Evolutionary conservation across 2,113 vertebrate species (phyloP).

Genomic region (Crocuta crocuta): DNA sequence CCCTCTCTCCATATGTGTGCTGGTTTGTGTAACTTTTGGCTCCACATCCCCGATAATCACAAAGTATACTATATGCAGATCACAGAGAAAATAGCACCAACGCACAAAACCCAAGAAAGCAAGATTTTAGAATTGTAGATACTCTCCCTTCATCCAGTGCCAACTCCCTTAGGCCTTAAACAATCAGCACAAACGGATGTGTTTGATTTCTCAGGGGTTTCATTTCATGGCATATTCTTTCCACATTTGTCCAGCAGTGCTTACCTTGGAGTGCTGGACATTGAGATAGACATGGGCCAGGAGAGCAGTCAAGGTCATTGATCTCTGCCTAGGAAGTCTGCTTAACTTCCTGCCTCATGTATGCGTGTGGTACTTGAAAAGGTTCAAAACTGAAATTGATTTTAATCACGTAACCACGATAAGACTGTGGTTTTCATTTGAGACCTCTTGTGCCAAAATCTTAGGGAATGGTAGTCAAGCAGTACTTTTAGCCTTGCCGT

Average conservation of each 20-base stretch:
- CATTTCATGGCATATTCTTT: not conserved
- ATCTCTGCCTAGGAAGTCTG: conserved; percentile 38
- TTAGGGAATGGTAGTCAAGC: not conserved
- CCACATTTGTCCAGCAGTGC: not conserved
- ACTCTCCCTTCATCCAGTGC: not conserved
- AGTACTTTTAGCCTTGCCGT: not conserved
- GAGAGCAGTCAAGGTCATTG: not conserved
- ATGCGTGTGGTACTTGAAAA: conserved; percentile 31
- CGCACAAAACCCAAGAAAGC: not conserved
- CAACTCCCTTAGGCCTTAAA: not conserved
- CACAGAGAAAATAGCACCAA: not conserved
- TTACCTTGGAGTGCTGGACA: not conserved
- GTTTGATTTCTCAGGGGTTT: not conserved
- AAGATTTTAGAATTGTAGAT: conserved; percentile 1
- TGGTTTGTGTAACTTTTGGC: not conserved
- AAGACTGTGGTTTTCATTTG: conserved; percentile 62
- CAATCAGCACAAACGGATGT: not conserved
- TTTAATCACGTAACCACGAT: conserved; percentile 53
- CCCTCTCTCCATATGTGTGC: not conserved
- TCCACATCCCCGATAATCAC: not conserved
- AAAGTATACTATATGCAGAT: not conserved
- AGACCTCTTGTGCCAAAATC: conserved; percentile 28
- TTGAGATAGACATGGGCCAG: not conserved
- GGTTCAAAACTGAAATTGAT: conserved; percentile 61
- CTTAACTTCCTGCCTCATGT: not conserved